Conservation (phyloP, 1,140 invertebrate genomes). For the Bombus waltoni region DNA sequence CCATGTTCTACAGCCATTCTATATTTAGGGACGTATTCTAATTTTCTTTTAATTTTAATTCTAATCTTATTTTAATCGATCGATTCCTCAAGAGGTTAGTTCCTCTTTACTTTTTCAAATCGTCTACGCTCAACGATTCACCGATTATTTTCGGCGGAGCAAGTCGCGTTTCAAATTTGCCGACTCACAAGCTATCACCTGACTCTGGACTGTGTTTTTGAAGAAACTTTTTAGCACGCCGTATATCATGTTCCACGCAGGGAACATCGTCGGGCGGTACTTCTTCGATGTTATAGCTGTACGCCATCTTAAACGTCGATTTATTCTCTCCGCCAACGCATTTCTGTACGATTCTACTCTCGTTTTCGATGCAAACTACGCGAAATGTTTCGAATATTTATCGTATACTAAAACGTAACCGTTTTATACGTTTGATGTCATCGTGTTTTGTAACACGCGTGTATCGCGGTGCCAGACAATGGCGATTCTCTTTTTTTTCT, state of each 20-base stretch:
- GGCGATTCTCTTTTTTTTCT: constrained; percentile 20
- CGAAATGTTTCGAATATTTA: not conserved
- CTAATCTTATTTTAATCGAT: not conserved
- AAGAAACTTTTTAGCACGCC: constrained; percentile 76
- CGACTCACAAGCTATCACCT: constrained; percentile 76
- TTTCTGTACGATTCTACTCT: not conserved
- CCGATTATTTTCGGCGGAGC: not conserved
- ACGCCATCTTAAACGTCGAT: constrained; percentile 66
- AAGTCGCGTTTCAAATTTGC: not conserved
- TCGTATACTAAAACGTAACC: constrained; percentile 48
- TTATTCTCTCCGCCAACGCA: constrained; percentile 14
- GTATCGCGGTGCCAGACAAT: constrained; percentile 5
- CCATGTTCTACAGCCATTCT: too few relatives aligned
- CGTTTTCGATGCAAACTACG: too few relatives aligned
- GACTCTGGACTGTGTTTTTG: constrained; percentile 74
- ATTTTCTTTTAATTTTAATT: not conserved
- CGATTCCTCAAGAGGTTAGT: not conserved
- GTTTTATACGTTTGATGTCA: constrained; percentile 29
- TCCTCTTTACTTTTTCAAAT: not conserved
- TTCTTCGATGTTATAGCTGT: constrained; percentile 68
- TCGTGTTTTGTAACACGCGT: constrained; percentile 47
- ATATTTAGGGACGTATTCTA: too few relatives aligned
- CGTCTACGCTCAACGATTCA: too few relatives aligned
- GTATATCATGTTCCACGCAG: constrained; percentile 70
- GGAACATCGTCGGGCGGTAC: constrained; percentile 61